Percentiles rank a stretch among this genome's conserved stretches.
These are phyloP conservation scores for Pseudomyrmex dendroicus DNA, from an alignment of 1,140 invertebrate species.

Conservation along the genomic window DNA sequence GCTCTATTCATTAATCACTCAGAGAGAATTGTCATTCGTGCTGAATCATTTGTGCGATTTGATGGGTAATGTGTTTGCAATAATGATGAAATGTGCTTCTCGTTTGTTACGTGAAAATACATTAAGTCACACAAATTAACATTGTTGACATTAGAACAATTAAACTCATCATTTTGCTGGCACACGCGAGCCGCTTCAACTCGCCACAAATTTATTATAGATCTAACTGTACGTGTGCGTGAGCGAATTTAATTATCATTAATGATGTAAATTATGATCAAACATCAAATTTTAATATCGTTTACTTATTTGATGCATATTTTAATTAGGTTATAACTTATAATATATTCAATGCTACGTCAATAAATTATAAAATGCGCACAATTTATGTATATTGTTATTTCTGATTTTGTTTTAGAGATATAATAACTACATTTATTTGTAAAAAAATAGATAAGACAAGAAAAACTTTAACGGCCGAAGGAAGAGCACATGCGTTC, in stretches of 20 bases:
- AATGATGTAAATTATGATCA: neutral
- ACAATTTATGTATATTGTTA: neutral
- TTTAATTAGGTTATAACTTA: neutral
- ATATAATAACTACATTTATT: neutral
- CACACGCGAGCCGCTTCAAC: constrained; percentile 9
- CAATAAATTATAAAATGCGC: neutral
- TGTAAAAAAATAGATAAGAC: neutral
- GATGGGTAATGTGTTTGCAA: constrained; percentile 39
- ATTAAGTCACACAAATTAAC: constrained; percentile 19
- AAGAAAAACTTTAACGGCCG: neutral
- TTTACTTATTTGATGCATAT: neutral
- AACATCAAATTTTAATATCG: neutral
- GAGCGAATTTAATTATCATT: constrained; percentile 25
- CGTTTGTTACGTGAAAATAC: constrained; percentile 33
- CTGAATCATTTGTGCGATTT: constrained; percentile 62
- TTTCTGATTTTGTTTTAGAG: neutral
- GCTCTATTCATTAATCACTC: constrained; percentile 34
- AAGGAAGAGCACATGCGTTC: neutral
- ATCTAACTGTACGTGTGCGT: neutral
- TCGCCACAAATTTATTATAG: constrained; percentile 20
- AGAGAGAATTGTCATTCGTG: constrained; percentile 45
- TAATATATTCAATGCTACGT: neutral
- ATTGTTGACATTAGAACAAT: constrained; percentile 28
- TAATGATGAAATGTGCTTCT: constrained; percentile 13
- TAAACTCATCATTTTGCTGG: constrained; percentile 22